phyloP scores from a whole-genome alignment of 2,113 vertebrate genomes.

The Drymodes brunneopygia region DNA sequence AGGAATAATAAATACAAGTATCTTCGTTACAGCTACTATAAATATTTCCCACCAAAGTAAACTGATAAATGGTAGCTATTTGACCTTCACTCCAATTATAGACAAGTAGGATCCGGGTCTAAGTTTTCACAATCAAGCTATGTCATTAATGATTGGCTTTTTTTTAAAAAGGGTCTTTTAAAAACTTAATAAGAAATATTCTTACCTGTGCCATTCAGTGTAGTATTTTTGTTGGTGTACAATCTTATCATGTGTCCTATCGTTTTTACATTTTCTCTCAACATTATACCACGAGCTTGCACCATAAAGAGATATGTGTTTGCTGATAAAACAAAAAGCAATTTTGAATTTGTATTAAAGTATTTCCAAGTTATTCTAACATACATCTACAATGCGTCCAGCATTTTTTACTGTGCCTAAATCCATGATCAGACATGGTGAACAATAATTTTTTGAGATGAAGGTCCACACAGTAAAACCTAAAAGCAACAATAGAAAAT shows the following conservation, averaged over 20 bases:
- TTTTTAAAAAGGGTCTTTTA: background rate
- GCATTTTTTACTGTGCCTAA: background rate
- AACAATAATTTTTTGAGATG: background rate
- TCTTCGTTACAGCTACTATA: background rate
- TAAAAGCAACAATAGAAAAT: background rate
- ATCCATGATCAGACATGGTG: background rate
- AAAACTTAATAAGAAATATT: background rate
- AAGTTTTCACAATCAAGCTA: background rate
- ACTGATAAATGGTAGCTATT: background rate
- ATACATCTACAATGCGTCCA: background rate
- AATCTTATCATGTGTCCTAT: constrained; percentile 93
- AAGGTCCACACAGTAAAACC: background rate
- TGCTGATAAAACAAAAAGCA: constrained; percentile 73
- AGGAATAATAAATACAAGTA: background rate
- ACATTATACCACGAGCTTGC: constrained; percentile 95
- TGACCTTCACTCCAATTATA: background rate
- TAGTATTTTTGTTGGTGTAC: constrained; percentile 94
- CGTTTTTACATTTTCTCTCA: constrained; percentile 94
- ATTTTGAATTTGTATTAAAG: constrained; percentile 6
- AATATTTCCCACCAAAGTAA: background rate
- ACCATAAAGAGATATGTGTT: constrained; percentile 98
- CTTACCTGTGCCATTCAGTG: constrained; percentile 93
- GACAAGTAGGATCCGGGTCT: background rate
- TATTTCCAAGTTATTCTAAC: background rate
- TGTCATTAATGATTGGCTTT: background rate